These are phyloP conservation scores for Luperina nickerlii DNA, from an alignment of 2,888 invertebrate species.

Conservation along the genomic window DNA sequence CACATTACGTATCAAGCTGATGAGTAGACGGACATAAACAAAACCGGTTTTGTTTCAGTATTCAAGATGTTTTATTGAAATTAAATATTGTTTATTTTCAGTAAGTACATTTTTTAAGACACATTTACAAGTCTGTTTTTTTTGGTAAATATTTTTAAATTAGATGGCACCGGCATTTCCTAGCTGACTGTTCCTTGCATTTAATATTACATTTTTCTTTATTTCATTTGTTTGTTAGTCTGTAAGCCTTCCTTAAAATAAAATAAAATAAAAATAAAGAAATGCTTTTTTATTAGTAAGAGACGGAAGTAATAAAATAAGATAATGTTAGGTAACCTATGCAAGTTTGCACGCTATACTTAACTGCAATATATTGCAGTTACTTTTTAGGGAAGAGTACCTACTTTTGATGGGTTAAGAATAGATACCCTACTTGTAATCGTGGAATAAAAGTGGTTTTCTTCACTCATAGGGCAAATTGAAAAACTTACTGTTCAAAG, in stretches of 20 bases:
- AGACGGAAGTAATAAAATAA: not conserved
- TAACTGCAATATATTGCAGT: not conserved
- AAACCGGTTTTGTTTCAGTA: not conserved
- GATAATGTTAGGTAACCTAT: not conserved
- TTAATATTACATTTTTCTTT: no score
- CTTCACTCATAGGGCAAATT: not conserved
- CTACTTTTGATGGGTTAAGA: not conserved
- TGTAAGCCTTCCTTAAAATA: no score
- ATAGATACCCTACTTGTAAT: not conserved
- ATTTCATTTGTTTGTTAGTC: no score
- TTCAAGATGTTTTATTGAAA: not conserved
- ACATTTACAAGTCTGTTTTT: not conserved
- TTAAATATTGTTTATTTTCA: not conserved
- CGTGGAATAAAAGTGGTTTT: not conserved
- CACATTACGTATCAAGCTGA: not conserved
- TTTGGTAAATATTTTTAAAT: not conserved
- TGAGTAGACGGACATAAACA: not conserved
- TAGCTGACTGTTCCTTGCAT: not conserved
- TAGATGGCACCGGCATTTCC: not conserved
- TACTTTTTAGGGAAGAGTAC: not conserved
- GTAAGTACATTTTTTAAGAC: not conserved
- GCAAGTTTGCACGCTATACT: not conserved
- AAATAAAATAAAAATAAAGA: not conserved
- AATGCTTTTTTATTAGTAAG: not conserved
- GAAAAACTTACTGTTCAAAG: not conserved